These are phyloP conservation scores for Vulpes lagopus DNA, from an alignment of 2,113 vertebrate species.

Conservation along the genomic window DNA sequence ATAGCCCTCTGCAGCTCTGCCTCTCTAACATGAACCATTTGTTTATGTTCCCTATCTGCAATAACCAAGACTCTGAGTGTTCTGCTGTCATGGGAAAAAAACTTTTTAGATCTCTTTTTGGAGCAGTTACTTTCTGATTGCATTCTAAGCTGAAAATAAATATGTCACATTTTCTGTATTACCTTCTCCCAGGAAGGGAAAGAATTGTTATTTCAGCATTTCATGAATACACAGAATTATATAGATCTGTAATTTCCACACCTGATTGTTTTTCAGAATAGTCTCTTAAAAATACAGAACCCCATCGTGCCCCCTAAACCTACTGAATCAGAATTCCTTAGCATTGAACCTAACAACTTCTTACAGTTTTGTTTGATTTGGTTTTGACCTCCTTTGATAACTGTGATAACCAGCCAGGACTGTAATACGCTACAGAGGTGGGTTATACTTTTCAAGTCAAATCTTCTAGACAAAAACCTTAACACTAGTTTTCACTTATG, in stretches of 20 bases:
- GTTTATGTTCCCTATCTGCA: background rate
- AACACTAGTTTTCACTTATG: background rate
- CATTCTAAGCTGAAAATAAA: background rate
- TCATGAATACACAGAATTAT: background rate
- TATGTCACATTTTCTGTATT: background rate
- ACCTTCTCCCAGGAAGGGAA: background rate
- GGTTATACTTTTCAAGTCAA: background rate
- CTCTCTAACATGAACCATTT: background rate
- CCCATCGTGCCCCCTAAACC: background rate
- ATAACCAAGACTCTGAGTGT: background rate
- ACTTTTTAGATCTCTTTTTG: background rate
- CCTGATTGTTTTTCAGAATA: background rate
- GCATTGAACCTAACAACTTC: background rate
- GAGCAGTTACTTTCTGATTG: background rate
- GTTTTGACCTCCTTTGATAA: background rate
- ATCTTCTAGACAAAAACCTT: background rate
- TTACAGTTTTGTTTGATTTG: background rate
- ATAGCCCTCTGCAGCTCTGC: background rate
- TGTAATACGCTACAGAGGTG: accelerated
- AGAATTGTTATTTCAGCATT: background rate
- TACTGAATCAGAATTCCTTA: background rate
- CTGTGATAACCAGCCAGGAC: background rate
- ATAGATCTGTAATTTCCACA: background rate
- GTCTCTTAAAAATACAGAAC: background rate
- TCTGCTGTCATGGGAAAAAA: background rate